Percentiles rank a stretch among this genome's conserved stretches.
phyloP scores from a whole-genome alignment of 2,113 vertebrate species.

The Physeter macrocephalus region DNA sequence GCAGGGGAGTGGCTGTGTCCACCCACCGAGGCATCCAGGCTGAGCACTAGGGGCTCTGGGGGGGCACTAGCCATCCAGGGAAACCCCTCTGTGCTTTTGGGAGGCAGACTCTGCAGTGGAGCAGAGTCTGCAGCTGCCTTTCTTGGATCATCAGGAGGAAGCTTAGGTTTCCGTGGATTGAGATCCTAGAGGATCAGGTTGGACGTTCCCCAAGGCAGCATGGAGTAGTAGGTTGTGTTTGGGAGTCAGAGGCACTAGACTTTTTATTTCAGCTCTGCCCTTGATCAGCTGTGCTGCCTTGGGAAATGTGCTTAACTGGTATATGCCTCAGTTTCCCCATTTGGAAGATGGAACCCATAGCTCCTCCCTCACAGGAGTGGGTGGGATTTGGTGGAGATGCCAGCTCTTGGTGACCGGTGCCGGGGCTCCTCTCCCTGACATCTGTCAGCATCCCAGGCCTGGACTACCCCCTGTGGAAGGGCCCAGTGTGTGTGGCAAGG shows the following conservation, averaged over 20 bases:
- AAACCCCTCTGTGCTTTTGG: not conserved
- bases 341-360: not conserved
- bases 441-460: not conserved
- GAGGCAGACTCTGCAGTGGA: not conserved
- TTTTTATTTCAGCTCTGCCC: not conserved
- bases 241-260: not conserved
- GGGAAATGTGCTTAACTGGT: not conserved
- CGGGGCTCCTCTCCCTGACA: not conserved
- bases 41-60: not conserved
- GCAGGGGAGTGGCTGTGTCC: not conserved
- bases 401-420: accelerated
- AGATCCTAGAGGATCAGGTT: too few relatives aligned
- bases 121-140: not conserved
- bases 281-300: not conserved
- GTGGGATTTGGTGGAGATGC: not conserved
- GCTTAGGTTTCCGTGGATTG: not conserved
- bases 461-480: too few relatives aligned
- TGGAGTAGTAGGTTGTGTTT: not conserved
- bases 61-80: accelerated
- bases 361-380: not conserved
- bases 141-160: not conserved
- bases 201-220: not conserved
- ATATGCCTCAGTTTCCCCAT: not conserved
- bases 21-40: not conserved
- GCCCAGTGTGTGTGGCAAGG: accelerated